Conservation (phyloP, 2,113 vertebrate species). For the Phyllostomus discolor region DNA sequence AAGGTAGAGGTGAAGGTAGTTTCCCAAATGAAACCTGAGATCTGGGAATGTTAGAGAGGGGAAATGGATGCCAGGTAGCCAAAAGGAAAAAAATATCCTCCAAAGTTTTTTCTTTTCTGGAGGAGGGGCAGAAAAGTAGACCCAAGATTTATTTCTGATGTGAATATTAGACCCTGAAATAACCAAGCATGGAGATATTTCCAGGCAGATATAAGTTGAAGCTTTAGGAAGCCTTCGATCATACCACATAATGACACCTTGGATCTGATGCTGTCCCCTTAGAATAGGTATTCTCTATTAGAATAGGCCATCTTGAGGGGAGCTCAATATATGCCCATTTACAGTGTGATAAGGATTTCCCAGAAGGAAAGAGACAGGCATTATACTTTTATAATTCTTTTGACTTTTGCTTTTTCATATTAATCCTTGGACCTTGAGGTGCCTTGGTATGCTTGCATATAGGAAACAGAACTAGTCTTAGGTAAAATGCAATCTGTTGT, state of each 20-base stretch:
- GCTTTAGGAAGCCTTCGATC: neutral
- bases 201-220: neutral
- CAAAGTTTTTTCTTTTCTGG: neutral
- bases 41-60: neutral
- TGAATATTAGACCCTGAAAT: neutral
- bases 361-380: neutral
- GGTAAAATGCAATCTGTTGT: neutral
- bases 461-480: neutral
- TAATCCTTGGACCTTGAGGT: neutral
- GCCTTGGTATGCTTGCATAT: neutral
- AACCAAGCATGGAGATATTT: neutral
- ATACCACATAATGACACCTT: neutral
- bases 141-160: neutral
- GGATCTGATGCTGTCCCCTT: neutral
- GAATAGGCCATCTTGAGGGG: neutral
- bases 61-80: neutral
- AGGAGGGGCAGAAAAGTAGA: neutral
- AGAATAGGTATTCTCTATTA: neutral
- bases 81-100: neutral
- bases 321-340: neutral
- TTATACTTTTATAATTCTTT: neutral
- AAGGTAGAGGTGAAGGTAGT: neutral
- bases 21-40: neutral
- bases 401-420: neutral
- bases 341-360: neutral